These are phyloP conservation scores for Acinonyx jubatus DNA, from an alignment of 2,113 vertebrate species.

Conservation along the genomic window DNA sequence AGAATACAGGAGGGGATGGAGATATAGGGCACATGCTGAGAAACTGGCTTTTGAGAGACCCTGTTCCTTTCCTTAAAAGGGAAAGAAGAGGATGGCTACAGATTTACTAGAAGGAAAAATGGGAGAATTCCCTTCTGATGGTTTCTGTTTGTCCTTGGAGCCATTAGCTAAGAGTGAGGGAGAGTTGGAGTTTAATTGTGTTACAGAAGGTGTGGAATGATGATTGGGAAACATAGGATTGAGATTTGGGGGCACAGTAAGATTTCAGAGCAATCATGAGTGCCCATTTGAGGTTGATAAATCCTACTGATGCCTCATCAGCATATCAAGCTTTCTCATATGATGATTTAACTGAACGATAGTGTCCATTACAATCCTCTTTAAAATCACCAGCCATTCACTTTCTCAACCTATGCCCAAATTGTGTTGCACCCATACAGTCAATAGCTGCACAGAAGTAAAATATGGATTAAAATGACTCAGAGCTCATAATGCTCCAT, in stretches of 20 bases:
- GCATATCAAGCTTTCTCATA: neutral
- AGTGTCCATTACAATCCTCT: neutral
- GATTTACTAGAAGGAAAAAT: neutral
- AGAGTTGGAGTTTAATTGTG: neutral
- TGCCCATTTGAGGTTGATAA: neutral
- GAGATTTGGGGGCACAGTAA: no score
- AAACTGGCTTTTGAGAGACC: neutral
- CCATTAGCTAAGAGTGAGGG: neutral
- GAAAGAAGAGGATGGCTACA: neutral
- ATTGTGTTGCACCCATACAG: neutral
- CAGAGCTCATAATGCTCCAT: neutral
- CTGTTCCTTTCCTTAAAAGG: neutral
- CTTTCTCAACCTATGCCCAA: neutral
- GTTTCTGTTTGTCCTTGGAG: neutral
- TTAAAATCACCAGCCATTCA: neutral
- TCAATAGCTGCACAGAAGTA: neutral
- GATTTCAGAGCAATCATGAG: neutral
- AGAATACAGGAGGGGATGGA: conserved; percentile 63
- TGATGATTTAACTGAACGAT: neutral
- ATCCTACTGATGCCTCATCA: neutral
- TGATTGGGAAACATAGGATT: neutral
- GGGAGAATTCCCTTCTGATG: neutral
- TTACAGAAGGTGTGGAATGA: neutral
- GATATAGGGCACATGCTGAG: neutral
- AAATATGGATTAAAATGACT: neutral